Evolutionary conservation across 2,888 invertebrate genomes (phyloP), one percentile per base, ranked within the genome.

Genomic region (Cyclophora punctaria): DNA sequence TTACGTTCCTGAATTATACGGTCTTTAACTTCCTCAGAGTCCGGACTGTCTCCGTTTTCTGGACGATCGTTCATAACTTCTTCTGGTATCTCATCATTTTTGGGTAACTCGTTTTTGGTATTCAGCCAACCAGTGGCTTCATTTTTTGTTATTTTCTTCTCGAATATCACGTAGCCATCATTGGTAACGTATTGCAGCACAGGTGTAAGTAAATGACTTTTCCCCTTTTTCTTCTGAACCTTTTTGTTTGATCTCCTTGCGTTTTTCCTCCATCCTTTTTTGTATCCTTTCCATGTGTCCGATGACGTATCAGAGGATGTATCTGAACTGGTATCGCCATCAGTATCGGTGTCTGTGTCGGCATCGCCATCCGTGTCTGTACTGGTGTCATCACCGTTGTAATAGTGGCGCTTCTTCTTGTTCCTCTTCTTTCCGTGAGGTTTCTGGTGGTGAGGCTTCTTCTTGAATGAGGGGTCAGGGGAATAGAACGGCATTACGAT

Each of bases 401-500:
- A 37, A 37, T 37, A 37, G 37, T 37, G 37, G 20, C 43, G 42
- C 47, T 56, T 5, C 48, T 48, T 0, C 3, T 43, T 35, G 5
- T 40, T 47, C 3, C 50, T 51, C 41, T 41, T 48, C 34, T 44
- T 51, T 20, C 51, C 47, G 20, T 48, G 7, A 7, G 35, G 50
- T 2, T 35, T 42, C 3, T 20, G 42, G 6, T 33, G n/a, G 5
- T 45, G 41, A 43, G 41, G 45, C 35, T 44, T 44, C 47, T 69
- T 73, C 52, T 74, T 78, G 47, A 58, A 73, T 3, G 68, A 46
- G 5, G 69, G 63, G 51, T 84, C 85, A 20, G 80, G 86, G 0
- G 83, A 80, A 56, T 87, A 87, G 53, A 85, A 83, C 0, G 87
- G 87, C 87, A 87, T 87, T 0, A 87, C 87, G 7, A 87, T 83